Evolutionary conservation across 2,113 vertebrate species (phyloP), one percentile per base, ranked within the genome.

Genomic region (Conger conger): DNA sequence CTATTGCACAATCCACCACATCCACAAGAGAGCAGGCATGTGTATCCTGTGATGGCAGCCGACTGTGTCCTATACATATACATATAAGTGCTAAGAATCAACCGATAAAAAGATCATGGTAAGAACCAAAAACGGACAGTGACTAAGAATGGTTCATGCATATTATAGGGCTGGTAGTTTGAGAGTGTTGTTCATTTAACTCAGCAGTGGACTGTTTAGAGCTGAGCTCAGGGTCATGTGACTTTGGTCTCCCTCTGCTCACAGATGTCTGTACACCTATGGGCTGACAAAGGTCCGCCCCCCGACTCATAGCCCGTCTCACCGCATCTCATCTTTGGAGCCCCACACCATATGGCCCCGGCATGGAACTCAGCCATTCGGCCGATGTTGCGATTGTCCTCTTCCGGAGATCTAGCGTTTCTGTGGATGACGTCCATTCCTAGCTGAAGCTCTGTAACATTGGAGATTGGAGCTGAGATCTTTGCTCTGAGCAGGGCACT

Each of bases 311-410:
- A 45, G 79, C 45, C 79, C 42, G 79, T 80, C 79, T 23, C 42
- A 0, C 18, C 9, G 27, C 42, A 80, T 80, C 79, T 50, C 20
- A 38, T 50, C 40, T 80, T 6, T 27, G 23, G 27, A 11, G 30
- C 40, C 23, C 79, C 79, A 82, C 86, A 88, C 89, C 92, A 92
- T 94, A 92, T 93, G 93, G 76, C 90, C 85, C 89, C 86, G 87
- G 91, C 88, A 89, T 87, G 90, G 27, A 73, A 33, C 68, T 30
- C 9, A 7, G 68, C 27, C 27, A 9, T 33, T n/a, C 68, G 3
- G 68, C 8, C 6, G 9, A 13, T 13, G 27, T 27, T 30, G 68
- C n/a, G 1, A 23, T 20, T 27, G 57, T 50, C 57, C 57, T 60
- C 57, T 23, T 60, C 2, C 23, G 18, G 23, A 23, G 57, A 3